Evolutionary conservation across 2,113 vertebrate species (phyloP).

Genomic region (Epinephelus cyanopodus): DNA sequence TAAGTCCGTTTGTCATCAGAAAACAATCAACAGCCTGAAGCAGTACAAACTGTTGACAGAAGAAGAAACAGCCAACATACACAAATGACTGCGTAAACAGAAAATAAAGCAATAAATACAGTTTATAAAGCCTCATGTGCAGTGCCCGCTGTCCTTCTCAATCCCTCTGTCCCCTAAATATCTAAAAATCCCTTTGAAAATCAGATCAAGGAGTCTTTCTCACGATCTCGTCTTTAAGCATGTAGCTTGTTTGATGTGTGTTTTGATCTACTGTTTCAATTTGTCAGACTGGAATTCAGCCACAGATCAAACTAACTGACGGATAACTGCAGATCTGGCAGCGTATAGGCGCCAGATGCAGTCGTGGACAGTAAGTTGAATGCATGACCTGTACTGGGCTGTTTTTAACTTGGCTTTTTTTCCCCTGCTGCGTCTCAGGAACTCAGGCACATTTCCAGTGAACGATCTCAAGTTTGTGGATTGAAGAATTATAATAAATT

Average conservation of each 20-base stretch:
- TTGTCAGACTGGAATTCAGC: constrained; percentile 48
- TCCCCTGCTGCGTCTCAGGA: neutral
- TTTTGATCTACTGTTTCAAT: constrained; percentile 39
- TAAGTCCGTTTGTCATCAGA: neutral
- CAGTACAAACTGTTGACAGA: constrained; percentile 8
- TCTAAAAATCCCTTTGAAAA: constrained; percentile 11
- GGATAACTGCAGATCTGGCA: constrained; percentile 39
- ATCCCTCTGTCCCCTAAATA: neutral
- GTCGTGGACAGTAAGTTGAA: neutral
- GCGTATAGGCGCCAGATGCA: constrained; percentile 27
- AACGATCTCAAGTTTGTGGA: neutral
- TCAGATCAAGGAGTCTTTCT: constrained; percentile 26
- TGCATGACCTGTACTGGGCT: constrained; percentile 2
- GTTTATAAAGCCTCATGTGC: neutral
- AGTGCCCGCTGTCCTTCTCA: constrained; percentile 13
- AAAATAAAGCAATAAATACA: constrained; percentile 11
- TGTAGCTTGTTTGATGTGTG: neutral
- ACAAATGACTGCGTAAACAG: constrained; percentile 1
- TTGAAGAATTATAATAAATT: neutral
- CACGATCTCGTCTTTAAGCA: neutral
- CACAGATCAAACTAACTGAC: constrained; percentile 42
- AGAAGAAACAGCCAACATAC: constrained; percentile 9
- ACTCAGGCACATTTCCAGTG: neutral
- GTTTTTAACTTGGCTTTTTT: constrained; percentile 9
- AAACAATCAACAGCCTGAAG: constrained; percentile 13